A percentile compares a stretch with the other conserved stretches of the same genome.
These are phyloP conservation scores for Phrynosoma platyrhinos DNA, from an alignment of 2,113 vertebrate genomes.

Conservation along the genomic window DNA sequence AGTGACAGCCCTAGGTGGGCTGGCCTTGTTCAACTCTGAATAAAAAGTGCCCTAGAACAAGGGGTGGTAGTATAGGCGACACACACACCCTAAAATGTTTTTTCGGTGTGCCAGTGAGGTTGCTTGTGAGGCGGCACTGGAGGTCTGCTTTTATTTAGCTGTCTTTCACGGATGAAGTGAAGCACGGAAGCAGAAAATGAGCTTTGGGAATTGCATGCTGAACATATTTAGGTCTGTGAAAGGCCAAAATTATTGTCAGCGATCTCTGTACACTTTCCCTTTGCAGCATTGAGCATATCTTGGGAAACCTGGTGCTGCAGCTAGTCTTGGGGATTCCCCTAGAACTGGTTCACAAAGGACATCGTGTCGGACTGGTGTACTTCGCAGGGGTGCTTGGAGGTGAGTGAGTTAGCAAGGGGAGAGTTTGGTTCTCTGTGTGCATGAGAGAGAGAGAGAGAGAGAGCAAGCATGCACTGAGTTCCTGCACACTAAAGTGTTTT, in stretches of 20 bases:
- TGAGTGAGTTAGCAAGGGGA: conserved; percentile 55
- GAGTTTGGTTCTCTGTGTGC: neutral
- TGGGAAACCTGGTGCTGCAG: conserved; percentile 90
- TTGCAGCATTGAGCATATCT: conserved; percentile 86
- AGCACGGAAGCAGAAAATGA: neutral
- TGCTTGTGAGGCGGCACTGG: neutral
- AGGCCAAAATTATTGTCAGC: neutral
- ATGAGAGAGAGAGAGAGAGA: neutral
- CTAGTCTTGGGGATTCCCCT: conserved; percentile 88
- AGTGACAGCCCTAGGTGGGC: no score
- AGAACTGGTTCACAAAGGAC: conserved; percentile 92
- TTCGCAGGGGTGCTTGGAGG: conserved; percentile 89
- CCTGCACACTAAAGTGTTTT: no score
- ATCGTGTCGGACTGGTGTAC: conserved; percentile 90
- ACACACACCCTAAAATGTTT: no score
- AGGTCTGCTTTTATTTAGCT: no score
- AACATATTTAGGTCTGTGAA: neutral
- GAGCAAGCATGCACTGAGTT: neutral
- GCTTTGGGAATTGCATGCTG: neutral
- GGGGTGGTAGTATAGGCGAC: no score
- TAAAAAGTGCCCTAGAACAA: no score
- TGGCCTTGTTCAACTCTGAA: no score
- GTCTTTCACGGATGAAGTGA: no score
- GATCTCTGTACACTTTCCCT: neutral
- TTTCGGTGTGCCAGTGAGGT: no score